phyloP scores from a whole-genome alignment of 2,888 invertebrate species.

The Tanypteryx hageni region DNA sequence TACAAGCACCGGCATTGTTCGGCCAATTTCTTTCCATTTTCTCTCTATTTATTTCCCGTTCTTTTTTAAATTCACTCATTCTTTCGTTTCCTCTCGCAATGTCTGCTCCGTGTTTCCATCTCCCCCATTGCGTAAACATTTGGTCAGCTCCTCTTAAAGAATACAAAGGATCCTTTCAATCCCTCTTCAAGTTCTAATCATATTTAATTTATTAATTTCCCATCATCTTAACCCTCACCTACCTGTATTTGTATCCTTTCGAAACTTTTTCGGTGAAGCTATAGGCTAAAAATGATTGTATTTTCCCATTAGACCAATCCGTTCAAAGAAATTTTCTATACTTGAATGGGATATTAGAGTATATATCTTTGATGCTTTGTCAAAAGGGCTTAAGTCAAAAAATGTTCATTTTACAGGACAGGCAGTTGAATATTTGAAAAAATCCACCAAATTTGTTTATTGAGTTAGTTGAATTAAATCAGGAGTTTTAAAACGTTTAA shows the following conservation, averaged over 20 bases:
- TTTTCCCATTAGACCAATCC: too few species aligned
- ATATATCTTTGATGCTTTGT: too few species aligned
- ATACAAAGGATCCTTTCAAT: not conserved
- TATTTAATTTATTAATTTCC: conserved; percentile 49
- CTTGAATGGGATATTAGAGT: too few species aligned
- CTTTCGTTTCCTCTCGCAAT: not conserved
- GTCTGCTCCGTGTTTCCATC: not conserved
- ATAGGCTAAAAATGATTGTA: not conserved
- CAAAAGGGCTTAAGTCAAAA: too few species aligned
- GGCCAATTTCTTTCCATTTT: not conserved
- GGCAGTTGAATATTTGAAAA: too few species aligned
- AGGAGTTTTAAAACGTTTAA: too few species aligned
- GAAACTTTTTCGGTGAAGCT: not conserved
- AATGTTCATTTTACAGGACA: too few species aligned
- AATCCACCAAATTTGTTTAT: too few species aligned
- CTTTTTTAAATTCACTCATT: not conserved
- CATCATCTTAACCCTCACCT: not conserved
- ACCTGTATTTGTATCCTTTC: not conserved
- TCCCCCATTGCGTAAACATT: conserved; percentile 45
- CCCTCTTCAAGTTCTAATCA: conserved; percentile 7
- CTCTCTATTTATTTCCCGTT: not conserved
- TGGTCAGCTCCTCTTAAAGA: conserved; percentile 36
- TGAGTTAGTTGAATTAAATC: too few species aligned
- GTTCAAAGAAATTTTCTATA: too few species aligned
- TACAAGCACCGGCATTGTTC: not conserved